A percentile compares a stretch with the other conserved stretches of the same genome.
Conservation (phyloP, 1,140 invertebrate species). For the Theocolax elegans region DNA sequence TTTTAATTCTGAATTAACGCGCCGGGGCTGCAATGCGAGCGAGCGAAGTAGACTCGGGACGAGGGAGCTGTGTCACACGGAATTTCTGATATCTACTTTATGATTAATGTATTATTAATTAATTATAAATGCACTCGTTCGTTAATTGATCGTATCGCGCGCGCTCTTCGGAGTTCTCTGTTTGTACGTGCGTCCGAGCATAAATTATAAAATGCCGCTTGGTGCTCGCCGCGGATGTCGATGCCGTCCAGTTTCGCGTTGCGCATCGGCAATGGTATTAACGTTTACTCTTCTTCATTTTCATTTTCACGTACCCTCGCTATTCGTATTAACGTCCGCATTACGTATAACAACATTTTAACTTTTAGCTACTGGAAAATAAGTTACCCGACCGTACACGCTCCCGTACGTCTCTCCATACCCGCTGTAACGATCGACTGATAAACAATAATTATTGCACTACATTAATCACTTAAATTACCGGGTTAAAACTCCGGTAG, state of each 20-base stretch:
- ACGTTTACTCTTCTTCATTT: slow-evolving; percentile 6
- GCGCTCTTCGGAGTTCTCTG: neutral
- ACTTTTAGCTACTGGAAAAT: neutral
- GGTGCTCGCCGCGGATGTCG: neutral
- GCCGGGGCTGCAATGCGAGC: no score
- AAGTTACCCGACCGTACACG: neutral
- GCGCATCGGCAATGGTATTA: neutral
- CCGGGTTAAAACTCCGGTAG: neutral
- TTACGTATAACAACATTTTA: neutral
- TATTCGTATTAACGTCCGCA: neutral
- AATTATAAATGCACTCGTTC: slow-evolving; percentile 5
- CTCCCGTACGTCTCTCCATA: neutral
- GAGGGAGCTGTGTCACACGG: neutral
- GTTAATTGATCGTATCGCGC: slow-evolving; percentile 17
- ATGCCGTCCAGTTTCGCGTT: neutral
- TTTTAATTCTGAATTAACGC: slow-evolving; percentile 20
- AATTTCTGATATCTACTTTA: neutral
- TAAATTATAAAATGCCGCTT: slow-evolving; percentile 20
- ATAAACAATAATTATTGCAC: slow-evolving; percentile 8
- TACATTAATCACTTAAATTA: neutral
- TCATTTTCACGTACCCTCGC: neutral
- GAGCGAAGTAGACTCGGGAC: neutral
- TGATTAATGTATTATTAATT: slow-evolving; percentile 27
- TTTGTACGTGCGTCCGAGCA: neutral
- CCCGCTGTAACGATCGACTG: no score